Base-by-base conservation (phyloP, 2,797 vertebrate genomes). In the Erithacus rubecula region DNA sequence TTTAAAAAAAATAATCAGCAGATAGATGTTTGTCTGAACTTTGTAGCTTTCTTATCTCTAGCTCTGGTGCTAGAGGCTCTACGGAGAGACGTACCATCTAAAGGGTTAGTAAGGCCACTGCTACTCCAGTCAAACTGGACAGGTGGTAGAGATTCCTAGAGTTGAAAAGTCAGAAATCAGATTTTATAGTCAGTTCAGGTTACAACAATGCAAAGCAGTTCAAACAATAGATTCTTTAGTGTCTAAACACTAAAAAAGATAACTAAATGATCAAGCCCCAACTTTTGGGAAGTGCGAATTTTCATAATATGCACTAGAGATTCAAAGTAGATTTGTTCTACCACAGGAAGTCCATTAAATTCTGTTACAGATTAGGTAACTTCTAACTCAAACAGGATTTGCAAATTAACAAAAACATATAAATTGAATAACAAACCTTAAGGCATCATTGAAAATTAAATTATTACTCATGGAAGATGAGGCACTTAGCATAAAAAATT, bases 61-160 rank as follows among this genome's bases (percentile, higher is more conserved):
- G 97, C 98, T 98, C 98, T 99, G 98, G 98, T 98, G 98, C 98
- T 98, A 98, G 99, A 98, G 97, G 98, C 98, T 98, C 98, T 98
- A 98, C 97, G 98, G 97, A 98, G 98, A 98, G 98, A 99, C 98
- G 97, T 99, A 99, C 99, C 99, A 98, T 99, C 99, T 99, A 98
- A 98, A 98, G 99, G 98, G 98, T 98, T 98, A 98, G 98, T 99
- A 98, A 99, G 99, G 98, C 99, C 98, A 98, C 98, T 98, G 98
- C 98, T 98, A 98, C 98, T 99, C 98, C 98, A 99, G 98, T 99
- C 98, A 98, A 98, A 98, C 98, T 98, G 98, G 96, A 98, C 98
- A 97, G 98, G 98, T 96, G 98, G 98, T 95, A 98, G 98, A 95
- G 97, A 98, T 98, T 98, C 98, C 99, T 99, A 97, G 97, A 97